Conservation (phyloP, 2,113 vertebrate species). For the Columba livia region DNA sequence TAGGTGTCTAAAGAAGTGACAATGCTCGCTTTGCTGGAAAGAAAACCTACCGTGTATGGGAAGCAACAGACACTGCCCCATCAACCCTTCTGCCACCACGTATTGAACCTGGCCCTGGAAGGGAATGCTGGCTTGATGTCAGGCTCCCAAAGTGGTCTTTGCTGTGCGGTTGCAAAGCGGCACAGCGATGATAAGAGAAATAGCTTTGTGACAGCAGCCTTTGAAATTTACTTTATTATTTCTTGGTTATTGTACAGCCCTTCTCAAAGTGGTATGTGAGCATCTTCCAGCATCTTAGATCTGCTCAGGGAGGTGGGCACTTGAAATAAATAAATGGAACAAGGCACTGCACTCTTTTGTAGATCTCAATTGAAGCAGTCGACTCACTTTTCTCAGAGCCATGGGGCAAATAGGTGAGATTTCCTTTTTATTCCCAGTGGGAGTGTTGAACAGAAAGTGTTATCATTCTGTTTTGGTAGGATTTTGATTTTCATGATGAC, state of each 20-base stretch:
- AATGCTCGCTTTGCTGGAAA: background rate
- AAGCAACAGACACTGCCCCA: background rate
- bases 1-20: background rate
- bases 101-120: background rate
- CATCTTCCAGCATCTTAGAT: background rate
- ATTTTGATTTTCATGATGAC: background rate
- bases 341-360: background rate
- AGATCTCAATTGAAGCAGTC: background rate
- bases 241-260: background rate
- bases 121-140: background rate
- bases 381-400: background rate
- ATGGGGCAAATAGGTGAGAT: slow-evolving; percentile 17
- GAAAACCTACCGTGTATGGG: background rate
- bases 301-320: background rate
- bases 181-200: background rate
- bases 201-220: background rate
- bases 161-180: background rate
- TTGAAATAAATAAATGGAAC: slow-evolving; percentile 40
- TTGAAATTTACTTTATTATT: slow-evolving; percentile 1
- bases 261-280: background rate
- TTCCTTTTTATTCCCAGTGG: slow-evolving; percentile 24
- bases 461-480: background rate
- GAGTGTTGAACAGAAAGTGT: background rate
- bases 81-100: background rate
- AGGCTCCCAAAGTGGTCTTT: background rate